Evolutionary conservation across 2,888 invertebrate genomes (phyloP).

Genomic region (Lasioglossum oenotherae): DNA sequence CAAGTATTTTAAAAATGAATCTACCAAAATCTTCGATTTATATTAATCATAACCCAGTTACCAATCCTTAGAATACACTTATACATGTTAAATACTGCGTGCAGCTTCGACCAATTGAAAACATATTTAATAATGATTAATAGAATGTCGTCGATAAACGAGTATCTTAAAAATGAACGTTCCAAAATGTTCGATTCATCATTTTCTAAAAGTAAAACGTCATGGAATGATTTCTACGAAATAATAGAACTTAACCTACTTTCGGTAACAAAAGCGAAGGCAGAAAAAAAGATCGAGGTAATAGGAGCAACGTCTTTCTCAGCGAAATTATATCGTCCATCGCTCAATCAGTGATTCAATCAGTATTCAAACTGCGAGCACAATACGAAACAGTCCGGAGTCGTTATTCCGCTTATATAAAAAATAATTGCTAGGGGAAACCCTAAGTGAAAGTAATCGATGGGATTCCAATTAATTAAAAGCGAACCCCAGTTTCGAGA

Average conservation of each 20-base stretch:
- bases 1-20: not conserved
- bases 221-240: not conserved
- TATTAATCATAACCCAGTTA: no score
- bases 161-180: no score
- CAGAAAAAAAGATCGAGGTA: not conserved
- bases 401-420: constrained; percentile 45
- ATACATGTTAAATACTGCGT: no score
- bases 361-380: constrained; percentile 35
- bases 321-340: constrained; percentile 32
- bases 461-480: constrained; percentile 45
- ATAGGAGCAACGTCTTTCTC: constrained; percentile 10
- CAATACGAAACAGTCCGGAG: constrained; percentile 37
- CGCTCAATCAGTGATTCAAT: constrained; percentile 17
- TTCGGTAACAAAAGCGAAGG: not conserved
- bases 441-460: constrained; percentile 50
- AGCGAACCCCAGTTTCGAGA: constrained; percentile 24
- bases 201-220: not conserved
- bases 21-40: not conserved
- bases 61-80: no score
- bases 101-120: no score
- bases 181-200: not conserved
- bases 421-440: constrained; percentile 47
- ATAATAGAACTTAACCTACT: not conserved
- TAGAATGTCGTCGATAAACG: no score
- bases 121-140: no score